These are phyloP conservation scores for Salvelinus alpinus DNA, from an alignment of 2,113 vertebrate species.

Conservation along the genomic window DNA sequence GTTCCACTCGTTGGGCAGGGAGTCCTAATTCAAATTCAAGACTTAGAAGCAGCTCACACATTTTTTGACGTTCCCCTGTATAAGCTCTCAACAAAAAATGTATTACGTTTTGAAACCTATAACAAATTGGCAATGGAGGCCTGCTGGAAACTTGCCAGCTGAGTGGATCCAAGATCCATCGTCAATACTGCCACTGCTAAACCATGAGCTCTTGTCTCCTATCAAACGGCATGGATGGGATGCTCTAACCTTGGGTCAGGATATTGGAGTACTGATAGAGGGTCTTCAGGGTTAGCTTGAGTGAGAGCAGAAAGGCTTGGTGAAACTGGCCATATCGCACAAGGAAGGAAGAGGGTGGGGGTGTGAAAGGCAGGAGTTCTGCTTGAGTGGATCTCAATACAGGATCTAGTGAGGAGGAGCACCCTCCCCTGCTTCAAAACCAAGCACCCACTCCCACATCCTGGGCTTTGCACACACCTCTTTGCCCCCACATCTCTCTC, in stretches of 20 bases:
- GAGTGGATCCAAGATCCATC: neutral
- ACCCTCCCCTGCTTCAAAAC: conserved; percentile 42
- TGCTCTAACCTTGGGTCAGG: neutral
- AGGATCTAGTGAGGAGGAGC: conserved; percentile 53
- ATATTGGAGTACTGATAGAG: neutral
- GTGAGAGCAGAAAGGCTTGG: conserved; percentile 8
- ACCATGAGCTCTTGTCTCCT: neutral
- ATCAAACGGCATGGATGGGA: neutral
- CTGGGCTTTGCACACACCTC: conserved; percentile 67
- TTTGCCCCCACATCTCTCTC: conserved; percentile 56
- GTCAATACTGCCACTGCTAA: neutral
- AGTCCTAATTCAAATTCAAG: conserved; percentile 24
- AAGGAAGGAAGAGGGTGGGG: conserved; percentile 42
- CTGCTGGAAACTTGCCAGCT: neutral
- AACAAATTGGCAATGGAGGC: neutral
- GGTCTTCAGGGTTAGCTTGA: conserved; percentile 3
- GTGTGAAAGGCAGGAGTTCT: conserved; percentile 69
- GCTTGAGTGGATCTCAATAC: conserved; percentile 75
- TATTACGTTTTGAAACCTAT: neutral
- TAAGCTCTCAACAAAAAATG: neutral
- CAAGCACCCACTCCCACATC: conserved; percentile 55
- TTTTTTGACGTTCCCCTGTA: neutral
- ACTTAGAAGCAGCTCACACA: neutral
- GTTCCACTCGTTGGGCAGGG: conserved; percentile 30
- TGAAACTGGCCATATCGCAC: conserved; percentile 45